Conservation (phyloP, 2,113 vertebrate genomes). For the Ictidomys tridecemlineatus region DNA sequence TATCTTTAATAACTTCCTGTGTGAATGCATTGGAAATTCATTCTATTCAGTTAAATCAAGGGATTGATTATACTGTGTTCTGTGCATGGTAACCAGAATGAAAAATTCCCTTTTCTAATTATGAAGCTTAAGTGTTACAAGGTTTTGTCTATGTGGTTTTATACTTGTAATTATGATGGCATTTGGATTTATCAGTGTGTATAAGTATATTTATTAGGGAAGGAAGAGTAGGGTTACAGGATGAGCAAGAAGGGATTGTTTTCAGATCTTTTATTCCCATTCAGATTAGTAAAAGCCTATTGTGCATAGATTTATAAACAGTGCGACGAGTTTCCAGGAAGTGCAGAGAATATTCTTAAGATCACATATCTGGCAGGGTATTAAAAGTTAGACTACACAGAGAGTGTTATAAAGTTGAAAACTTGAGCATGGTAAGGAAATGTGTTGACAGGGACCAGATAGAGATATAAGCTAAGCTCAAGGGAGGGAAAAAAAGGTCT, state of each 20-base stretch:
- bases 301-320: not conserved
- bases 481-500: not conserved
- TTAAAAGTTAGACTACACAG: not conserved
- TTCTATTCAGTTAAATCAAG: not conserved
- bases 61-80: slow-evolving; percentile 27
- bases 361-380: not conserved
- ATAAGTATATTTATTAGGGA: slow-evolving; percentile 3
- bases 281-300: not conserved
- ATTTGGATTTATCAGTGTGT: slow-evolving; percentile 7
- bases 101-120: slow-evolving; percentile 51
- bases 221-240: not conserved
- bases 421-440: not conserved
- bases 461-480: not conserved
- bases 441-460: not conserved
- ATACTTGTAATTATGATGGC: slow-evolving; percentile 21
- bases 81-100: not conserved
- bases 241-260: not conserved
- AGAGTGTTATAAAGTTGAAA: not conserved
- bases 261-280: not conserved
- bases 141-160: not conserved
- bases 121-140: slow-evolving; percentile 5
- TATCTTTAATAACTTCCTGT: not conserved
- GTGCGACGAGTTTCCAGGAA: not conserved
- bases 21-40: not conserved
- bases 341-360: not conserved